Percentiles rank a stretch among this genome's conserved stretches.
Evolutionary conservation across 2,888 invertebrate species (phyloP).

Genomic region (Spisula solida): DNA sequence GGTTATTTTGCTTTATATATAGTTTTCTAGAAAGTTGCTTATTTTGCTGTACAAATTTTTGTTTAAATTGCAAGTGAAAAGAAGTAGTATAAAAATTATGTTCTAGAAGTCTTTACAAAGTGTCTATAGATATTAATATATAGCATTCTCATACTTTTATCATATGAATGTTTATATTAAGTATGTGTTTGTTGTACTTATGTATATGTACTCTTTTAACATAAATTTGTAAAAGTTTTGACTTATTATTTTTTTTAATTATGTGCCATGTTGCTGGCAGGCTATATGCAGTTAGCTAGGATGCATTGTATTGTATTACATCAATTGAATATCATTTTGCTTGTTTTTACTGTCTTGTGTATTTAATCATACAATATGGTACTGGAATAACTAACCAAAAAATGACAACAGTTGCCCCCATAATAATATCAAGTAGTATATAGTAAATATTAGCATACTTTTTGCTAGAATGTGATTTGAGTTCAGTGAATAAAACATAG

Average conservation of each 20-base stretch:
- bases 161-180: not conserved
- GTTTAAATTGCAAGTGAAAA: not conserved
- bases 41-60: not conserved
- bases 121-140: not conserved
- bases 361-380: not conserved
- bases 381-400: conserved; percentile 11
- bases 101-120: not conserved
- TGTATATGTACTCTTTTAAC: not conserved
- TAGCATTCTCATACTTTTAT: not conserved
- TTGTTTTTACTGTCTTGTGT: not conserved
- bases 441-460: too few relatives aligned
- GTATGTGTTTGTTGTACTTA: not conserved
- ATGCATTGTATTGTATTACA: not conserved
- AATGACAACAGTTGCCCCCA: not conserved
- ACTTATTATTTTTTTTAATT: not conserved
- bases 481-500: too few relatives aligned
- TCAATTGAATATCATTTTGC: not conserved
- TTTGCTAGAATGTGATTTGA: not conserved
- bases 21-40: not conserved
- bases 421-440: not conserved
- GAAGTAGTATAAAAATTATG: not conserved
- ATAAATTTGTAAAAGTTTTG: not conserved
- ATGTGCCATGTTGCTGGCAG: not conserved
- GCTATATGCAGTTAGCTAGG: not conserved
- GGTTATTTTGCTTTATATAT: not conserved